phyloP scores from a whole-genome alignment of 1,140 invertebrate species.

The Solenopsis invicta region DNA sequence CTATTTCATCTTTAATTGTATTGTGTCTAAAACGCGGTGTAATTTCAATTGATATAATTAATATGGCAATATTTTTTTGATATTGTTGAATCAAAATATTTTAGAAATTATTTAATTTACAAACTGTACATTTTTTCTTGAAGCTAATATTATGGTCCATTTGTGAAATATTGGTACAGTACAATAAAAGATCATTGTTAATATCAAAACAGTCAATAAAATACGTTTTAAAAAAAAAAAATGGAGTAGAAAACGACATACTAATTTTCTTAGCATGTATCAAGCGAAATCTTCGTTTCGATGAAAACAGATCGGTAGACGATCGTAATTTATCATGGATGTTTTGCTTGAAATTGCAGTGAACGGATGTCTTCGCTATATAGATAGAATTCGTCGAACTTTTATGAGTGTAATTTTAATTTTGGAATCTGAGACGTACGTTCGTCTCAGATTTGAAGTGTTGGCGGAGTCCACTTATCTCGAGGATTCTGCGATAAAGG shows the following conservation, averaged over 20 bases:
- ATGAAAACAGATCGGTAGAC: constrained; percentile 8
- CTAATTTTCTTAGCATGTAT: constrained; percentile 33
- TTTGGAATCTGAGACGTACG: neutral
- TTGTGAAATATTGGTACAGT: constrained; percentile 5
- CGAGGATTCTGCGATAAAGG: constrained; percentile 58
- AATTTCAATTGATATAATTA: no score
- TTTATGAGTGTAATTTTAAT: constrained; percentile 50
- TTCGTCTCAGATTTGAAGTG: constrained; percentile 13
- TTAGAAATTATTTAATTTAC: neutral
- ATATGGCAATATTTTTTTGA: neutral
- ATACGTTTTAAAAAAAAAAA: neutral
- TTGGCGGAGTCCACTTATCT: neutral
- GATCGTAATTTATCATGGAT: constrained; percentile 18
- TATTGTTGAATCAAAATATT: neutral
- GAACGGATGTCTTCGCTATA: neutral
- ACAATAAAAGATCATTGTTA: neutral
- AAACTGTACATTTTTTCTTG: neutral
- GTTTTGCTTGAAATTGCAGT: constrained; percentile 20
- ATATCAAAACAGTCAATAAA: constrained; percentile 20
- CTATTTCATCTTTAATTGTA: no score
- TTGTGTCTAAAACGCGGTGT: no score
- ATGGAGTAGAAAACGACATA: neutral
- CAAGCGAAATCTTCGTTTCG: neutral
- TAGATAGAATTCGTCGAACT: constrained; percentile 52
- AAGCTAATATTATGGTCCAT: neutral